These are phyloP conservation scores for Disparrhopalites patrizii DNA, from an alignment of 2,888 invertebrate species.

Conservation along the genomic window DNA sequence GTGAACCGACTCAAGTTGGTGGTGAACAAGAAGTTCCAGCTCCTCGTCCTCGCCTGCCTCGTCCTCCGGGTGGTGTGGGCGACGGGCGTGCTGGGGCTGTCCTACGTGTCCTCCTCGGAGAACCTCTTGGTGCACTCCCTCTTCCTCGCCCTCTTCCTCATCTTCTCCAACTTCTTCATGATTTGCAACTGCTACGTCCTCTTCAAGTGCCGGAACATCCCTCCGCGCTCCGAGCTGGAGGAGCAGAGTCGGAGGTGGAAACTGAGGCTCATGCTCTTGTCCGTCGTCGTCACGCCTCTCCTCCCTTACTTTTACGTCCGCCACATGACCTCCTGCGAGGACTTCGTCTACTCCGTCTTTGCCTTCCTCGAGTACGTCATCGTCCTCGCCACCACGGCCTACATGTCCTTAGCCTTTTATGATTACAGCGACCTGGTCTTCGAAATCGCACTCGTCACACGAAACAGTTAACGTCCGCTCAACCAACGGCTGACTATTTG, in stretches of 20 bases:
- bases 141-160: background rate
- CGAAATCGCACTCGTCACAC: background rate
- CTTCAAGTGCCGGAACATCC: background rate
- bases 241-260: constrained; percentile 1
- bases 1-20: background rate
- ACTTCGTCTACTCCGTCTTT: constrained; percentile 1
- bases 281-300: background rate
- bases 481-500: no score
- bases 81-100: background rate
- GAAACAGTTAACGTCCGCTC: no score
- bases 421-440: constrained; percentile 1
- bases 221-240: background rate
- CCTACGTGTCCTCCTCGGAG: background rate
- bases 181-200: background rate
- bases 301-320: background rate
- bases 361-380: constrained; percentile 6
- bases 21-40: background rate
- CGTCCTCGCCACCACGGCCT: background rate
- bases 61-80: background rate
- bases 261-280: background rate
- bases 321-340: constrained; percentile 1
- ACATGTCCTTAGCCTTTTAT: background rate
- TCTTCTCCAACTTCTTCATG: constrained; percentile 1
- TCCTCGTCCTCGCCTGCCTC: background rate
- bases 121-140: background rate